These are phyloP conservation scores for Crocallis elinguaria DNA, from an alignment of 2,888 invertebrate genomes.

Conservation along the genomic window DNA sequence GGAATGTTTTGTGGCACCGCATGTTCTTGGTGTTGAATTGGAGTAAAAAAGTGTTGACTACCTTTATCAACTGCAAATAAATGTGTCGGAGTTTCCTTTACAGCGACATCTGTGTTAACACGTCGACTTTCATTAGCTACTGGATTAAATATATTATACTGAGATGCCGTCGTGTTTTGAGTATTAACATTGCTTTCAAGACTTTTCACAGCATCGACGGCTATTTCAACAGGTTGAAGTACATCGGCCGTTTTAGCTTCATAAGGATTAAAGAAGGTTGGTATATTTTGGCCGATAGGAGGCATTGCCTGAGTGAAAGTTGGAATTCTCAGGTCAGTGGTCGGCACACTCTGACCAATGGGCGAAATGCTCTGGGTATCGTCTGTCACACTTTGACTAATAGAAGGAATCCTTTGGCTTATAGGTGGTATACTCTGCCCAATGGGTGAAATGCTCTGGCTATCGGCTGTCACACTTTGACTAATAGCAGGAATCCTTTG, in stretches of 20 bases:
- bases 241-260: not conserved
- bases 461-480: too few relatives aligned
- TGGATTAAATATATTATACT: constrained; percentile 40
- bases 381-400: not conserved
- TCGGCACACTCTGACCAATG: constrained; percentile 14
- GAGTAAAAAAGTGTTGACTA: constrained; percentile 17
- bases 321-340: not conserved
- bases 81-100: constrained; percentile 27
- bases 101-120: not conserved
- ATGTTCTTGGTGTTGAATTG: constrained; percentile 26
- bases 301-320: not conserved
- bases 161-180: constrained; percentile 25
- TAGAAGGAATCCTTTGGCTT: constrained; percentile 1
- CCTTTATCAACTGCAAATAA: constrained; percentile 13
- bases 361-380: constrained; percentile 7
- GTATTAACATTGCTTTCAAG: constrained; percentile 18
- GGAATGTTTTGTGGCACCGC: constrained; percentile 15
- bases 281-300: constrained; percentile 35
- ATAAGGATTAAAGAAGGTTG: constrained; percentile 42
- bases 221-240: constrained; percentile 1
- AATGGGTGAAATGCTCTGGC: too few relatives aligned
- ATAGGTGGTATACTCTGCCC: not conserved
- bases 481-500: not conserved
- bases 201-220: constrained; percentile 12
- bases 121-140: constrained; percentile 9